Base-by-base conservation (phyloP, 2,888 invertebrate genomes). In the Brachyptera risi region DNA sequence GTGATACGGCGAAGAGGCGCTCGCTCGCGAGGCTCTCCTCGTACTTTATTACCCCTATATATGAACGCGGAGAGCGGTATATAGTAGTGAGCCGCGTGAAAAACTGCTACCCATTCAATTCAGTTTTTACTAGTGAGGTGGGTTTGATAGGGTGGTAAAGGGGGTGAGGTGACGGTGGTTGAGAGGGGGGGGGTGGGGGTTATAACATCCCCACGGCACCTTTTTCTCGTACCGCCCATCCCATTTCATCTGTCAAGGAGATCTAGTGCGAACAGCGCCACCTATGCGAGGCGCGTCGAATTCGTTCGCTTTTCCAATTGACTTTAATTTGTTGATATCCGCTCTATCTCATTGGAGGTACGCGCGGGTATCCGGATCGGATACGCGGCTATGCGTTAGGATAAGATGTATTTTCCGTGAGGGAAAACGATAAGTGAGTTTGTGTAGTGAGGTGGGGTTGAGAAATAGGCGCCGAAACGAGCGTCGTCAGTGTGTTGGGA, bases 181-280 rank as follows among this genome's bases (percentile, higher is more conserved):
- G 58, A 19, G n/a, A 37, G 17, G 47, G 21, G 19, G 27, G n/a
- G n/a, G 50, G 17, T 27, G 21, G 19, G 27, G 60, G 27, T 37
- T 38, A 31, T 21, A 21, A 51, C 38, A 38, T 54, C 50, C 42
- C 51, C 40, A 31, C 44, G 47, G 56, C 60, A 47, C 24, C 21
- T 44, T 49, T 47, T 31, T 9, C 60, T 49, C 54, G 54, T 59
- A 50, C 51, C 61, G 63, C 63, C 63, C 59, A 38, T 37, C 31
- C 63, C 59, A 61, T 61, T 56, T 15, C 63, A 57, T 49, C 56
- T 57, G 60, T 60, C 60, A 56, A 56, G 50, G 58, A 61, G 63
- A 63, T 62, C 63, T 61, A 63, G 63, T 63, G 63, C 44, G 61
- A 63, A 63, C 63, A 63, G 61, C 63, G 42, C 35, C 24, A 54